phyloP scores from a whole-genome alignment of 1,140 invertebrate genomes.

The Sinonovacula constricta region DNA sequence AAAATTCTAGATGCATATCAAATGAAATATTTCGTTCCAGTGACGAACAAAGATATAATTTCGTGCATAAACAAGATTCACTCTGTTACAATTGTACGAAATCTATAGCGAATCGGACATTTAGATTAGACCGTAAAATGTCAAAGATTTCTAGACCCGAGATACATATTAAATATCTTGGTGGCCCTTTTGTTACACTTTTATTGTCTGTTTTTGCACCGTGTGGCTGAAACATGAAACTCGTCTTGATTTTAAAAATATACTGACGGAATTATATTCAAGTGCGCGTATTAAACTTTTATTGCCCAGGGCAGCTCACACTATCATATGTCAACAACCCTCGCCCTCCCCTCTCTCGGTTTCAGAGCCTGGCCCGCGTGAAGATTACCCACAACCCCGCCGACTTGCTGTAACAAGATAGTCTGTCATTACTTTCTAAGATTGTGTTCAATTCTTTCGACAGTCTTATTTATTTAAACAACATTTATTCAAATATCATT shows the following conservation, averaged over 20 bases:
- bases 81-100: slow-evolving; percentile 38
- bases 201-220: slow-evolving; percentile 50
- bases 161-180: slow-evolving; percentile 48
- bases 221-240: slow-evolving; percentile 43
- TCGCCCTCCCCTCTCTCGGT: no score
- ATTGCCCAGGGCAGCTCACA: not conserved
- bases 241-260: slow-evolving; percentile 48
- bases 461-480: no score
- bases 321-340: no score
- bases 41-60: slow-evolving; percentile 28
- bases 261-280: slow-evolving; percentile 18
- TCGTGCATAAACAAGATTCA: slow-evolving; percentile 52
- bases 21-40: slow-evolving; percentile 32
- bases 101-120: slow-evolving; percentile 32
- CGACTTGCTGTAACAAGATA: no score
- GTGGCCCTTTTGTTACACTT: slow-evolving; percentile 46
- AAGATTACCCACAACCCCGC: no score
- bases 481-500: no score
- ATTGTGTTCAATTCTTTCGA: no score
- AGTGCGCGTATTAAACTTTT: slow-evolving; percentile 19
- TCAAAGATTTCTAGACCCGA: slow-evolving; percentile 11
- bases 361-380: no score
- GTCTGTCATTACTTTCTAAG: no score
- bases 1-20: slow-evolving; percentile 52
- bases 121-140: slow-evolving; percentile 39